phyloP scores from a whole-genome alignment of 2,797 vertebrate species.

The Characodon lateralis region DNA sequence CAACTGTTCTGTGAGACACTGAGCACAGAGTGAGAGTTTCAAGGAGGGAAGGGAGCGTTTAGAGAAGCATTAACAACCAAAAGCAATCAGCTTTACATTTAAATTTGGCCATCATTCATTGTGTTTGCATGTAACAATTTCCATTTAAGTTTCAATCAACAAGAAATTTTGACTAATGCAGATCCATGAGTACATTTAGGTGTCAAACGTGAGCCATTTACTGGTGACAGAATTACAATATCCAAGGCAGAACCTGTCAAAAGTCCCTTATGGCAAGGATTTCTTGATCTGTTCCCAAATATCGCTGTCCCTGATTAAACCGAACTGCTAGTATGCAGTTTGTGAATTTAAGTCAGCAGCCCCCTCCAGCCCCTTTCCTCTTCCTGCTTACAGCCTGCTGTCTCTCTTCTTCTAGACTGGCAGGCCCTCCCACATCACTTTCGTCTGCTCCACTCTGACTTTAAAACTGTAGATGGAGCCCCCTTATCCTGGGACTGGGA shows the following conservation, averaged over 20 bases:
- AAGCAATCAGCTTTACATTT: slow-evolving; percentile 21
- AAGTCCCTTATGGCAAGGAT: not conserved
- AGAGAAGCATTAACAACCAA: slow-evolving; percentile 28
- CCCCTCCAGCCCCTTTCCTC: too few species aligned
- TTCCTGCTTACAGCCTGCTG: too few species aligned
- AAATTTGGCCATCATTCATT: not conserved
- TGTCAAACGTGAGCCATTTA: not conserved
- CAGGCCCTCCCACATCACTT: too few species aligned
- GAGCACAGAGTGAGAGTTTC: slow-evolving; percentile 22
- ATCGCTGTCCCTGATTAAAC: not conserved
- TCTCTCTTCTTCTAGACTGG: too few species aligned
- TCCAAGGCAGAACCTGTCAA: not conserved
- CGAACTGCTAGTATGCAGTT: not conserved
- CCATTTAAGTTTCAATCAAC: slow-evolving; percentile 7
- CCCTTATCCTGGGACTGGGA: too few species aligned
- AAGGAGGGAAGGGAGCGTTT: slow-evolving; percentile 4
- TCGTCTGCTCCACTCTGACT: too few species aligned
- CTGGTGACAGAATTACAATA: not conserved
- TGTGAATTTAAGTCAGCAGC: not conserved
- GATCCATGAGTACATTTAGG: slow-evolving; percentile 4
- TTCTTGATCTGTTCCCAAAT: not conserved
- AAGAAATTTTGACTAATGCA: not conserved
- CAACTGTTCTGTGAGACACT: slow-evolving; percentile 22
- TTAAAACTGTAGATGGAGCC: too few species aligned
- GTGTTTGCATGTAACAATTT: not conserved